Base-by-base conservation (phyloP, 2,888 invertebrate species). In the Zhengitettix transpicula region DNA sequence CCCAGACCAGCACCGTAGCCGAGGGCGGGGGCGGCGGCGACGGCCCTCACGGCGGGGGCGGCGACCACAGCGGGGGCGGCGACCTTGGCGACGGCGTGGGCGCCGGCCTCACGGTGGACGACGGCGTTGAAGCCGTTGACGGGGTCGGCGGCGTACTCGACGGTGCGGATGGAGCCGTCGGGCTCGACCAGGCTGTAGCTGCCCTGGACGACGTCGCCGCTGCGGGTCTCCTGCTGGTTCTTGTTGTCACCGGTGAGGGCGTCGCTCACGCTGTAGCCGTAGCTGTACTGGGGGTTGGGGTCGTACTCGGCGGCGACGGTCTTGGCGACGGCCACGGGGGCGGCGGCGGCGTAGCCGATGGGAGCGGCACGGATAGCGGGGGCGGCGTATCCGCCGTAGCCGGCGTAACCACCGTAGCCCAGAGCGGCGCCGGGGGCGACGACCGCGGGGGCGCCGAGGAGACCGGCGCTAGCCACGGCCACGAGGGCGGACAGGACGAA, bases 401-500 rank as follows among this genome's bases (percentile, higher is more conserved):
- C 47, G 47, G 12, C 12, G 47, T 12, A 12, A n/a, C 14, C 47
- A 14, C 47, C 47, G 47, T 47, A 47, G 47, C 14, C 55, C 54
- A 53, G 52, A 40, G 60, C 60, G 40, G 61, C 61, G 52, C 56
- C 57, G 55, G 62, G 57, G 55, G 56, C 61, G 28, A 57, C 58
- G 56, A 60, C 64, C 41, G 59, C 60, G 52, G 64, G 62, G 56
- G 61, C 62, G 41, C 58, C 60, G 44, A 62, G 14, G 59, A 59
- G 15, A 10, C 62, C 65, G 42, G 63, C 63, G 57, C 54, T 52
- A 54, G 64, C 65, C 40, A 57, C 62, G 58, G 64, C 65, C 58
- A 63, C 58, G 56, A 64, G 52, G 60, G 64, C 62, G 59, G 61
- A 57, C 54, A 64, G 60, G 55, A 59, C 58, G 59, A 61, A 17